phyloP scores from a whole-genome alignment of 2,888 invertebrate species.

The Gastracanthus pulcherrimus region DNA sequence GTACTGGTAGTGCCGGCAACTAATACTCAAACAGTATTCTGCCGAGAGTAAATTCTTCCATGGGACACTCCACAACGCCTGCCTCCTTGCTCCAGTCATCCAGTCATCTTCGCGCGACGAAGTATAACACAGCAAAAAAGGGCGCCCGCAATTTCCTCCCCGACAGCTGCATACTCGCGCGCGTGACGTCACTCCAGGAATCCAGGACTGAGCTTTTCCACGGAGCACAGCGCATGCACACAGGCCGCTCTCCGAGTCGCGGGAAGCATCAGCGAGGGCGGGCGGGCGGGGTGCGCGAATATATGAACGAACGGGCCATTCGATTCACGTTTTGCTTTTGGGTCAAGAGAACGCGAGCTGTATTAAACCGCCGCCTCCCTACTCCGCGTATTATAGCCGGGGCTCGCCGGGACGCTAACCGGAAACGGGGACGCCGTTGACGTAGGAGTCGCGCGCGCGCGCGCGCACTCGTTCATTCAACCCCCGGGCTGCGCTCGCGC shows the following conservation, averaged over 20 bases:
- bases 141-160: too few species aligned
- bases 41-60: background rate
- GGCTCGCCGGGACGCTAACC: constrained; percentile 63
- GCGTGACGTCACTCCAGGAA: too few species aligned
- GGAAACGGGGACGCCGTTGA: constrained; percentile 74
- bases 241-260: too few species aligned
- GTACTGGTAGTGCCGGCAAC: too few species aligned
- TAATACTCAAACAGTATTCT: background rate
- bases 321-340: constrained; percentile 68
- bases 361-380: constrained; percentile 55
- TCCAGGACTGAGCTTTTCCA: background rate
- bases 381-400: background rate
- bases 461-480: constrained; percentile 77
- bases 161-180: too few species aligned
- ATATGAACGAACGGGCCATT: constrained; percentile 48
- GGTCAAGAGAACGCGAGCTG: constrained; percentile 65
- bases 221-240: background rate
- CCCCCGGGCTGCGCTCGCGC: constrained; percentile 65
- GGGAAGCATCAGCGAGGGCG: background rate
- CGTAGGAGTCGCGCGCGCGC: constrained; percentile 70
- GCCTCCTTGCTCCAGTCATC: too few species aligned
- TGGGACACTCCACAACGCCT: too few species aligned
- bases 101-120: too few species aligned
- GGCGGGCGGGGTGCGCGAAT: background rate
- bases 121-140: too few species aligned